phyloP scores from a whole-genome alignment of 2,888 invertebrate species.

The Diadegma fenestrale region DNA sequence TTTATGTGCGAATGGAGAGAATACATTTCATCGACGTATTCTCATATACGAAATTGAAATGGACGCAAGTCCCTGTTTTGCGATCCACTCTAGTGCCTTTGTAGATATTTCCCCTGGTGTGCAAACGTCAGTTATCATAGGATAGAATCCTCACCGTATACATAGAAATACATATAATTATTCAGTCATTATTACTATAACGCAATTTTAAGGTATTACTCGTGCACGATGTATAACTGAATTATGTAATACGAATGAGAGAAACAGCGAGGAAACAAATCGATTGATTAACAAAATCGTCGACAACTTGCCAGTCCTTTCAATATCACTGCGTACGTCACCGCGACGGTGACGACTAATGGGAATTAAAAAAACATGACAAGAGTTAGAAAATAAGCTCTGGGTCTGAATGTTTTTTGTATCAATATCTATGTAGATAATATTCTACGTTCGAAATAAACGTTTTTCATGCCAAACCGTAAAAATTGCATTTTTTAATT shows the following conservation, averaged over 20 bases:
- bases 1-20: background rate
- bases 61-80: constrained; percentile 68
- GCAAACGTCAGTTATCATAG: constrained; percentile 63
- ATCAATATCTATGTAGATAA: constrained; percentile 78
- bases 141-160: constrained; percentile 22
- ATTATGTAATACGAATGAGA: constrained; percentile 14
- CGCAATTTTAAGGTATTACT: constrained; percentile 2
- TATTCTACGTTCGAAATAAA: constrained; percentile 83
- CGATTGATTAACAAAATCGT: background rate
- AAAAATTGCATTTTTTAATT: background rate
- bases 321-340: background rate
- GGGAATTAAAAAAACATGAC: background rate
- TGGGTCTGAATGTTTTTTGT: constrained; percentile 81
- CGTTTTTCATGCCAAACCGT: constrained; percentile 78
- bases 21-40: constrained; percentile 16
- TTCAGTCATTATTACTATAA: constrained; percentile 12
- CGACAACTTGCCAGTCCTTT: background rate
- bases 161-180: constrained; percentile 22
- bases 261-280: background rate
- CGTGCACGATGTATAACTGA: constrained; percentile 3
- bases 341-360: background rate
- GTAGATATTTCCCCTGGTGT: constrained; percentile 76
- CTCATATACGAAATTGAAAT: constrained; percentile 64
- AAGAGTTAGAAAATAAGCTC: constrained; percentile 59
- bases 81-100: constrained; percentile 83